Evolutionary conservation across 2,888 invertebrate species (phyloP).

Genomic region (Nipponacmea schrenckii): DNA sequence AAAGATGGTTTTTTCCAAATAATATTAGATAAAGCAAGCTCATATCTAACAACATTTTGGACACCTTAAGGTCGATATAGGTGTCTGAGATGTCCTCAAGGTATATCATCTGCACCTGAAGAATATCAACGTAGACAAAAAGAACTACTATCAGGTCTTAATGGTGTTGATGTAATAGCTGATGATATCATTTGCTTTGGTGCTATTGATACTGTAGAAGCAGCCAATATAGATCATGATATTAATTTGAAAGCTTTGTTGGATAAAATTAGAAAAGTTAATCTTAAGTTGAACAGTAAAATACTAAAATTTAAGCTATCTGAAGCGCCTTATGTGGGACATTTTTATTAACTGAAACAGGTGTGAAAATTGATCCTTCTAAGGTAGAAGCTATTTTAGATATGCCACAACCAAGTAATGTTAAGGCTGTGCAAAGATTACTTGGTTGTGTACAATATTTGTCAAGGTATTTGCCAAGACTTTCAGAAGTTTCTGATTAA

Average conservation of each 20-base stretch:
- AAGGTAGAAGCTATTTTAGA: slow-evolving; percentile 31
- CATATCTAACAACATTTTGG: slow-evolving; percentile 30
- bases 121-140: slow-evolving; percentile 2
- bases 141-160: slow-evolving; percentile 4
- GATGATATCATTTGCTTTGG: slow-evolving; percentile 27
- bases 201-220: slow-evolving; percentile 4
- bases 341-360: slow-evolving; percentile 29
- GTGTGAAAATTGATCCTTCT: slow-evolving; percentile 30
- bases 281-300: slow-evolving; percentile 34
- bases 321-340: slow-evolving; percentile 34
- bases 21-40: slow-evolving; percentile 27
- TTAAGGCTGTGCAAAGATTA: slow-evolving; percentile 27
- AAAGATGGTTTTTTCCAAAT: slow-evolving; percentile 35
- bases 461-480: slow-evolving; percentile 26
- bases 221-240: slow-evolving; percentile 14
- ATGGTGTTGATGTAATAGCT: slow-evolving; percentile 23
- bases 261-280: slow-evolving; percentile 23
- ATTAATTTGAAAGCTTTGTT: slow-evolving; percentile 11
- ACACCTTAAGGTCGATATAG: slow-evolving; percentile 33
- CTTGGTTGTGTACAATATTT: slow-evolving; percentile 31
- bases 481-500: slow-evolving; percentile 26
- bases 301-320: slow-evolving; percentile 26
- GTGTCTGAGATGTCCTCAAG: slow-evolving; percentile 22
- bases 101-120: slow-evolving; percentile 27
- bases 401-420: slow-evolving; percentile 28